Percentiles rank a stretch among this genome's conserved stretches.
These are phyloP conservation scores for Drosophila mayaguana DNA, from an alignment of 2,888 invertebrate genomes.

Conservation along the genomic window DNA sequence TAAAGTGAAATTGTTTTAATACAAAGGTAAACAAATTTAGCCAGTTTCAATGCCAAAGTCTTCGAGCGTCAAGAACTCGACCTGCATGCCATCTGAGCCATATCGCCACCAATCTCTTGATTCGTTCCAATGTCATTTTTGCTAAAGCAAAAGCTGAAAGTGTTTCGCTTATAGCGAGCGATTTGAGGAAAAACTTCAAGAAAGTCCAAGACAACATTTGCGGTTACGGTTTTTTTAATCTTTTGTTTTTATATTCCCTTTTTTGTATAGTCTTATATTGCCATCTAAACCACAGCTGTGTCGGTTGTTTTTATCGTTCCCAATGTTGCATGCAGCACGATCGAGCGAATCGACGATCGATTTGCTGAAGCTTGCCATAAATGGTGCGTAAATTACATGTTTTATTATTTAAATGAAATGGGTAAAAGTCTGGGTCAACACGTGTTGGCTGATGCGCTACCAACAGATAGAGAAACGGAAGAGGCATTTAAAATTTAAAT, in stretches of 20 bases:
- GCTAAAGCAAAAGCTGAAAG: slow-evolving; percentile 45
- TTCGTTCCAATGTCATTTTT: slow-evolving; percentile 68
- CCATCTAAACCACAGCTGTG: slow-evolving; percentile 61
- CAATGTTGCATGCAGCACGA: slow-evolving; percentile 62
- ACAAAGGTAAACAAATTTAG: neutral
- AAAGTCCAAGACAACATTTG: slow-evolving; percentile 61
- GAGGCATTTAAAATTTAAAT: too few relatives aligned
- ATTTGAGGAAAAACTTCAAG: slow-evolving; percentile 37
- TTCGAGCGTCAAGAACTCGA: slow-evolving; percentile 24
- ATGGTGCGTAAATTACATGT: slow-evolving; percentile 68
- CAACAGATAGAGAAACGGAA: neutral
- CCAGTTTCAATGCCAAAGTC: slow-evolving; percentile 37
- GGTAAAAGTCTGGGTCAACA: slow-evolving; percentile 8
- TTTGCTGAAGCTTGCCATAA: slow-evolving; percentile 55
- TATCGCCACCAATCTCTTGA: slow-evolving; percentile 27
- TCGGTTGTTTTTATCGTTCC: slow-evolving; percentile 32
- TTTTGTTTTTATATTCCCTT: slow-evolving; percentile 5
- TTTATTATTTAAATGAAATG: slow-evolving; percentile 48
- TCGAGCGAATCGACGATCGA: slow-evolving; percentile 29
- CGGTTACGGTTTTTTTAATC: slow-evolving; percentile 54
- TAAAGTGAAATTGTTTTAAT: neutral
- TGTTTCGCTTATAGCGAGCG: slow-evolving; percentile 36
- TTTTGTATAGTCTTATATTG: slow-evolving; percentile 43
- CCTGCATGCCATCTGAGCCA: slow-evolving; percentile 35
- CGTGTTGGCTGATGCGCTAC: slow-evolving; percentile 10